phyloP scores from a whole-genome alignment of 2,797 vertebrate species.

The Microctenopoma steveboyesi region DNA sequence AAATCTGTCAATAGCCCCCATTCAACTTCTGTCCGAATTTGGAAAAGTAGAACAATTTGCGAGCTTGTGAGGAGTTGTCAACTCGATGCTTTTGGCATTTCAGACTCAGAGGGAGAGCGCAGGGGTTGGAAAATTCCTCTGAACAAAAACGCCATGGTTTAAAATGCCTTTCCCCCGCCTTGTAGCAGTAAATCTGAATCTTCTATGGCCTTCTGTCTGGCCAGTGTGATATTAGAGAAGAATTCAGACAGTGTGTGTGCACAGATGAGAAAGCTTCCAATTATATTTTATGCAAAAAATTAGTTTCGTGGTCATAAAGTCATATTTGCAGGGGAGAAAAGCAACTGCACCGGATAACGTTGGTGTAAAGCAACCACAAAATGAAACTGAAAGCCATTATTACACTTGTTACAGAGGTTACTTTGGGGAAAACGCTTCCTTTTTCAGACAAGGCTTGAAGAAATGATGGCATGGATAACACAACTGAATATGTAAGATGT shows the following conservation, averaged over 20 bases:
- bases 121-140: conserved; percentile 76
- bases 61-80: conserved; percentile 69
- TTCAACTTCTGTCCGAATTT: conserved; percentile 70
- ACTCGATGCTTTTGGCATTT: conserved; percentile 79
- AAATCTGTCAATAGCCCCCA: conserved; percentile 65
- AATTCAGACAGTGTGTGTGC: conserved; percentile 52
- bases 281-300: conserved; percentile 20
- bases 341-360: conserved; percentile 13
- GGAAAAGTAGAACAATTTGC: conserved; percentile 76
- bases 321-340: conserved; percentile 14
- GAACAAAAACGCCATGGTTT: conserved; percentile 76
- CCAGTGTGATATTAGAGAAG: conserved; percentile 44
- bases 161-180: conserved; percentile 64
- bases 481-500: neutral
- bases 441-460: neutral
- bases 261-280: conserved; percentile 18
- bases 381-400: conserved; percentile 1
- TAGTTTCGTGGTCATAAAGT: conserved; percentile 8
- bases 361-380: conserved; percentile 1
- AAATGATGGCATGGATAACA: neutral
- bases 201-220: conserved; percentile 67
- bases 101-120: conserved; percentile 69
- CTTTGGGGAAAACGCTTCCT: neutral
- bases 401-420: conserved; percentile 20
- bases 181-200: conserved; percentile 54